Conservation (phyloP, 2,113 vertebrate species). For the Peromyscus californicus region DNA sequence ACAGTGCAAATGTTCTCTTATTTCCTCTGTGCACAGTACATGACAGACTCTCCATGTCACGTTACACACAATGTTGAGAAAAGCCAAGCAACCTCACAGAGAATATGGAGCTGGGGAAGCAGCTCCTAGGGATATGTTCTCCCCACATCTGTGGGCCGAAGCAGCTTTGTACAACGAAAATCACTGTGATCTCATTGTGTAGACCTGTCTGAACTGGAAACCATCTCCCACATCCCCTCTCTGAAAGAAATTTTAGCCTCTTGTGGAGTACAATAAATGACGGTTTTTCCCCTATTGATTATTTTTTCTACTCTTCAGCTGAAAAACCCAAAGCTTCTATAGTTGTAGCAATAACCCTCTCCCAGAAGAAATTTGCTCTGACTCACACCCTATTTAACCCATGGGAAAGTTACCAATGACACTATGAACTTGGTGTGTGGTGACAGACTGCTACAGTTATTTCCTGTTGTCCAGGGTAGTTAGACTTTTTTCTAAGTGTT, state of each 20-base stretch:
- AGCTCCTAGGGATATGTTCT: neutral
- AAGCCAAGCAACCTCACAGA: neutral
- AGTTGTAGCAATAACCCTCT: neutral
- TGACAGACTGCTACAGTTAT: neutral
- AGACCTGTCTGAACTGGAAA: neutral
- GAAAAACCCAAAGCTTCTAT: constrained; percentile 9
- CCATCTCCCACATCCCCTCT: neutral
- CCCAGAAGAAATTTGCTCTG: neutral
- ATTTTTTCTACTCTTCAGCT: neutral
- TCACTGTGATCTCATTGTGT: neutral
- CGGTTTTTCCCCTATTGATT: constrained; percentile 8
- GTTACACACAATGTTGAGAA: neutral
- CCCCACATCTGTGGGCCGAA: neutral
- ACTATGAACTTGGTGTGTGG: neutral
- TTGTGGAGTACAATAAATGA: neutral
- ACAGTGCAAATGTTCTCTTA: neutral
- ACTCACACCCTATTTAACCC: neutral
- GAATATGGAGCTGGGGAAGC: neutral
- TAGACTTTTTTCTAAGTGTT: neutral
- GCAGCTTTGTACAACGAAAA: neutral
- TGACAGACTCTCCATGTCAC: neutral
- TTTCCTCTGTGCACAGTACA: neutral
- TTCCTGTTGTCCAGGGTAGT: constrained; percentile 3
- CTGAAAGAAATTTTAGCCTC: neutral
- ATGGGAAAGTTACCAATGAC: neutral